phyloP scores from a whole-genome alignment of 2,113 vertebrate genomes.

The Meles meles region DNA sequence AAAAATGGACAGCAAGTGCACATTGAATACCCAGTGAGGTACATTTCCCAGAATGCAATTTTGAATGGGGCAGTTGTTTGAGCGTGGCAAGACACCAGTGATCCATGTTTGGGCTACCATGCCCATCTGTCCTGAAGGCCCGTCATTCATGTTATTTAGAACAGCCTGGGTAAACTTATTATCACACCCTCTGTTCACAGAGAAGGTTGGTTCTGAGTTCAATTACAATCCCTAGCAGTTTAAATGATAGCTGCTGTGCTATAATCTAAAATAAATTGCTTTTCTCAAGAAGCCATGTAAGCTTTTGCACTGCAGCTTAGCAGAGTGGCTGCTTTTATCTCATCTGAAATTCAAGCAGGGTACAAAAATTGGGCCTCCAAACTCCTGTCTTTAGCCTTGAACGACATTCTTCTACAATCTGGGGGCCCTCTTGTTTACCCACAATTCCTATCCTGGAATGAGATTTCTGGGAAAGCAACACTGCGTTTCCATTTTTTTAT shows the following conservation, averaged over 20 bases:
- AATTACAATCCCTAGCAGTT: conserved; percentile 80
- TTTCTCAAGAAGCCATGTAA: conserved; percentile 80
- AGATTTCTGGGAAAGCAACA: conserved; percentile 24
- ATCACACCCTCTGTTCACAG: conserved; percentile 57
- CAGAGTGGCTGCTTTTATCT: conserved; percentile 71
- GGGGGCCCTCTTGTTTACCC: not conserved
- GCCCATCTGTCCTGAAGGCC: not conserved
- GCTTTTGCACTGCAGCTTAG: conserved; percentile 69
- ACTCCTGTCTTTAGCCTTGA: not conserved
- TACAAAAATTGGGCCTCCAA: conserved; percentile 58
- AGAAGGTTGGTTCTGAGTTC: conserved; percentile 77
- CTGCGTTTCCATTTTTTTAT: not conserved
- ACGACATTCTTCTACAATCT: conserved; percentile 38
- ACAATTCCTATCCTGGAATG: not conserved
- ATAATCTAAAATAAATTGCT: conserved; percentile 86
- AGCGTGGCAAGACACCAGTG: not conserved
- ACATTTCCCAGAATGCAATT: not conserved
- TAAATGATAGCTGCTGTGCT: conserved; percentile 79
- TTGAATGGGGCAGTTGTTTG: not conserved
- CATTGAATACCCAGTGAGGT: not conserved
- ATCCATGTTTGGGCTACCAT: not conserved
- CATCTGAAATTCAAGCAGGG: conserved; percentile 76
- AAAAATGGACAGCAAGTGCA: not conserved
- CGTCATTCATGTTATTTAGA: conserved; percentile 28
- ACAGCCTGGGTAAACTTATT: conserved; percentile 62